phyloP scores from a whole-genome alignment of 1,140 invertebrate genomes.

The Oncopodura yosiiana region DNA sequence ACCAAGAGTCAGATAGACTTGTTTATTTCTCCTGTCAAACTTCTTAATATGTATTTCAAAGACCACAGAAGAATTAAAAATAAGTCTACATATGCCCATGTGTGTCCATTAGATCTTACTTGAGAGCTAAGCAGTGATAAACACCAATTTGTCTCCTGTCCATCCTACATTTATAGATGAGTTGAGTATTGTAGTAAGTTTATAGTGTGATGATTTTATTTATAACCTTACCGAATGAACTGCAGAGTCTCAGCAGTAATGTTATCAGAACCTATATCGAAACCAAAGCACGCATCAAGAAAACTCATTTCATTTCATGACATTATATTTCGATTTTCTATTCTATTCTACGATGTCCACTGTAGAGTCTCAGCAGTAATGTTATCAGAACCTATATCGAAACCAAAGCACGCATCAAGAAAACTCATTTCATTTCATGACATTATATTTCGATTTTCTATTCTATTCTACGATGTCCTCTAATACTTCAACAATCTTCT shows the following conservation, averaged over 20 bases:
- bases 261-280: conserved; percentile 40
- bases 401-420: conserved; percentile 28
- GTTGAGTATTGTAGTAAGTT: too few species aligned
- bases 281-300: conserved; percentile 8
- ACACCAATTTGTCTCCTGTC: conserved; percentile 65
- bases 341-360: not conserved
- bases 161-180: too few species aligned
- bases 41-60: too few species aligned
- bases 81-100: too few species aligned
- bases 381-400: conserved; percentile 35
- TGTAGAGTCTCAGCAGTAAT: not conserved
- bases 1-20: too few species aligned
- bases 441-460: conserved; percentile 12
- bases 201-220: too few species aligned
- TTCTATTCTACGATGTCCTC: not conserved
- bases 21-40: too few species aligned
- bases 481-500: not conserved
- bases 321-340: not conserved
- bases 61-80: too few species aligned
- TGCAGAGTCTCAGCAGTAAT: conserved; percentile 62
- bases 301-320: conserved; percentile 14
- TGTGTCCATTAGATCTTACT: too few species aligned
- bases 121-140: conserved; percentile 26
- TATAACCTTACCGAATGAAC: conserved; percentile 59
- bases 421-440: conserved; percentile 32